Conservation (phyloP, 1,140 invertebrate species). For the Procambarus clarkii region DNA sequence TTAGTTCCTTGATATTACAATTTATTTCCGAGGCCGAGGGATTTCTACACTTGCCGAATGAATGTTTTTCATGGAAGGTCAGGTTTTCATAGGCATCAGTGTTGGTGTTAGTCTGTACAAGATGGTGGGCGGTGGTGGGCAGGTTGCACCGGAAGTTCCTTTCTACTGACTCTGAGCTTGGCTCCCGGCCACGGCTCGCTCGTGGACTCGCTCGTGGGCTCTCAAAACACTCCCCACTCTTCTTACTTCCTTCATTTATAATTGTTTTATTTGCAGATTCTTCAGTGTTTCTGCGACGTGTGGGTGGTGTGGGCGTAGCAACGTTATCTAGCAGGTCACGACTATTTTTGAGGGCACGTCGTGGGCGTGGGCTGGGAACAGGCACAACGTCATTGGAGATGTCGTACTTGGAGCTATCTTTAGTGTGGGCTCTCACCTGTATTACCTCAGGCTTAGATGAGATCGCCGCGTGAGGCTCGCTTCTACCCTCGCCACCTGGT, state of each 20-base stretch:
- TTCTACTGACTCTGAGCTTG: slow-evolving; percentile 31
- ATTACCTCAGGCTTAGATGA: slow-evolving; percentile 10
- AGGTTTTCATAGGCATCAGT: slow-evolving; percentile 30
- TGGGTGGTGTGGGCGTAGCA: slow-evolving; percentile 53
- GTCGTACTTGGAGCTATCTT: slow-evolving; percentile 42
- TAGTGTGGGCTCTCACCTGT: slow-evolving; percentile 31
- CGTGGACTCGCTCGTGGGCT: slow-evolving; percentile 4
- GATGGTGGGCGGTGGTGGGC: background rate
- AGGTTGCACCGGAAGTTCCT: slow-evolving; percentile 34
- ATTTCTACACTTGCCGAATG: background rate
- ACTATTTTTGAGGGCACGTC: slow-evolving; percentile 53
- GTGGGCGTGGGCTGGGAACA: slow-evolving; percentile 44
- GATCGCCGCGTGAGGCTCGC: background rate
- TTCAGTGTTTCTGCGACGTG: slow-evolving; percentile 35
- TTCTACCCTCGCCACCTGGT: background rate
- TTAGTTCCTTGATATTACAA: background rate
- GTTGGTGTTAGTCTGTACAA: background rate
- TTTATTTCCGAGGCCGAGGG: background rate
- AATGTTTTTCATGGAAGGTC: slow-evolving; percentile 41
- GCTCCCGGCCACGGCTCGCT: slow-evolving; percentile 39
- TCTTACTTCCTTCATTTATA: slow-evolving; percentile 27
- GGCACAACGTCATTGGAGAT: slow-evolving; percentile 24
- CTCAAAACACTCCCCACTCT: background rate
- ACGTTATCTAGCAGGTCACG: slow-evolving; percentile 32
- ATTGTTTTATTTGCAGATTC: slow-evolving; percentile 30